Evolutionary conservation across 2,113 vertebrate genomes (phyloP), one percentile per base, ranked within the genome.

Genomic region (Shinisaurus crocodilurus): DNA sequence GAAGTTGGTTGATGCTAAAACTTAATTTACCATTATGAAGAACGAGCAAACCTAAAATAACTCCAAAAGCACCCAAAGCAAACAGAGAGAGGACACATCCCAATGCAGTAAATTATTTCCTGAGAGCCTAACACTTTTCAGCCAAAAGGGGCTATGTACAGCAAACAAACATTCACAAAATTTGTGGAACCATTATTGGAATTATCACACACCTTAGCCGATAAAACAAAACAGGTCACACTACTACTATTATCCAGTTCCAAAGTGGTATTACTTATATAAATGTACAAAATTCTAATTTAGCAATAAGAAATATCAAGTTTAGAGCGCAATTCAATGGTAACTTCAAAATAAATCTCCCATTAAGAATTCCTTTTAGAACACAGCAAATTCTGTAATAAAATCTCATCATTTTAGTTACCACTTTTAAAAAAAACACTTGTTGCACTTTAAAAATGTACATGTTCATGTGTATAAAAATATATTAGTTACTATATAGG

Each of bases 201-300:
- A 63, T 60, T 12, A 60, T 60, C 9, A 60, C 57, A 60, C 2
- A 60, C 3, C 16, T 60, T 60, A 60, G 12, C 57, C 13, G 13
- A 54, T 9, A 54, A 54, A 54, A 54, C 54, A 54, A 54, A 54
- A 12, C 57, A 16, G 57, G n/a, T n/a, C n/a, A n/a, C n/a, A n/a
- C 57, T 60, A 18, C 57, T 60, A 60, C 57, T 60, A 60, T 88
- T 57, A 89, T 70, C 10, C 20, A n/a, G 72, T 0, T 72, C 18
- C 9, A 80, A 94, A 74, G 25, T 90, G 92, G 32, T 29, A 67
- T 0, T 0, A 0, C 6, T 69, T 16, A 15, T 82, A 70, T 29
- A 50, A 27, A 40, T 0, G 29, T 0, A 23, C 0, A 15, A 83
- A 91, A 74, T 48, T 2, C 5, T 37, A 0, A 0, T 79, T 83